Evolutionary conservation across 2,888 invertebrate genomes (phyloP).

Genomic region (Sesia bembeciformis): DNA sequence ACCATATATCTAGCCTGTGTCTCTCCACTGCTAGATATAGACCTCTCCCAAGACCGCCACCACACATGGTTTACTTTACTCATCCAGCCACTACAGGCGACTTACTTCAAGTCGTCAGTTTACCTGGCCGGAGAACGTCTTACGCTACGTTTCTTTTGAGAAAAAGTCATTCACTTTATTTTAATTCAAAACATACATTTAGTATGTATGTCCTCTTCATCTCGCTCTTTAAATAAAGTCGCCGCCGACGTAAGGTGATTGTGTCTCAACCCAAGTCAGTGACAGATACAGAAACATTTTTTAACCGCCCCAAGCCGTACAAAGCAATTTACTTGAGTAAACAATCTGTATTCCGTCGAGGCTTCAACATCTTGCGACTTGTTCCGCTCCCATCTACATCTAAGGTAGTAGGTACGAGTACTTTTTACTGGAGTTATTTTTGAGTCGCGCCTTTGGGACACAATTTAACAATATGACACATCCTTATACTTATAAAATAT

Average conservation of each 20-base stretch:
- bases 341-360: conserved; percentile 30
- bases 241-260: conserved; percentile 31
- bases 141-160: neutral
- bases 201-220: neutral
- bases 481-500: no score
- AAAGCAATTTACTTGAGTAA: conserved; percentile 63
- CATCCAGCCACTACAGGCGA: no score
- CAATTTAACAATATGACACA: neutral
- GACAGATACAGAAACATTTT: conserved; percentile 50
- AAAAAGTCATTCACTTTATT: no score
- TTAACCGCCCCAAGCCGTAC: conserved; percentile 48
- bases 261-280: conserved; percentile 19
- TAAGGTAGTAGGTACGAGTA: neutral
- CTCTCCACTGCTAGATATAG: no score
- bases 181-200: neutral
- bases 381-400: conserved; percentile 1
- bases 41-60: no score
- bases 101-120: no score
- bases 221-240: conserved; percentile 18
- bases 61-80: no score
- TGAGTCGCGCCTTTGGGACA: neutral
- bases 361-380: conserved; percentile 20
- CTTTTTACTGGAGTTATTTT: neutral
- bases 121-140: no score
- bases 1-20: no score